Percentiles rank a stretch among this genome's conserved stretches.
These are phyloP conservation scores for Cichlasoma orientale DNA, from an alignment of 2,797 vertebrate species.

Conservation along the genomic window DNA sequence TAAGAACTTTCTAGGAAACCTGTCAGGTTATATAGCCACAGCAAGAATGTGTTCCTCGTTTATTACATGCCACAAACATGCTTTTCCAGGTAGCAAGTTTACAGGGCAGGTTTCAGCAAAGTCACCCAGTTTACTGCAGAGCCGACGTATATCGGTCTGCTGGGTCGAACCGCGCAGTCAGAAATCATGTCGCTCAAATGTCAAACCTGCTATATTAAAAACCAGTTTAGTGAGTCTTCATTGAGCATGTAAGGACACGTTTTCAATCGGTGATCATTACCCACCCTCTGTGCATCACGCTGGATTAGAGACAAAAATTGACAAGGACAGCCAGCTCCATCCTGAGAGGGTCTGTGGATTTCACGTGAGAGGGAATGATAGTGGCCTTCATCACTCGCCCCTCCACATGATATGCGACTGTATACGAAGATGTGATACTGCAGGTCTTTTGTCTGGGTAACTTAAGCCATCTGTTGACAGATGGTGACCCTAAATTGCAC, in stretches of 20 bases:
- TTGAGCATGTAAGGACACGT: neutral
- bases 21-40: neutral
- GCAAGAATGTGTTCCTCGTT: neutral
- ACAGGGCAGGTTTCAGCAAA: neutral
- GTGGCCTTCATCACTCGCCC: neutral
- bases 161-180: neutral
- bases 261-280: neutral
- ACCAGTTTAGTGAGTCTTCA: neutral
- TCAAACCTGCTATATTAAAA: neutral
- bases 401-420: neutral
- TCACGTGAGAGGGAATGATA: neutral
- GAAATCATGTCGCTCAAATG: neutral
- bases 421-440: constrained; percentile 2
- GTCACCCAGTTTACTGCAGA: neutral
- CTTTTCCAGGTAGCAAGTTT: neutral
- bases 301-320: neutral
- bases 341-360: neutral
- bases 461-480: constrained; percentile 39
- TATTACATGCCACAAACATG: neutral
- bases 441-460: constrained; percentile 25
- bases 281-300: fast-evolving
- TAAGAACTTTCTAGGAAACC: neutral
- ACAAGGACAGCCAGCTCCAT: neutral
- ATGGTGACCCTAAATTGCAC: neutral
- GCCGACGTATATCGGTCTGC: neutral